Evolutionary conservation across 2,888 invertebrate species (phyloP), one percentile per base, ranked within the genome.

Genomic region (Chelonus formosanus): DNA sequence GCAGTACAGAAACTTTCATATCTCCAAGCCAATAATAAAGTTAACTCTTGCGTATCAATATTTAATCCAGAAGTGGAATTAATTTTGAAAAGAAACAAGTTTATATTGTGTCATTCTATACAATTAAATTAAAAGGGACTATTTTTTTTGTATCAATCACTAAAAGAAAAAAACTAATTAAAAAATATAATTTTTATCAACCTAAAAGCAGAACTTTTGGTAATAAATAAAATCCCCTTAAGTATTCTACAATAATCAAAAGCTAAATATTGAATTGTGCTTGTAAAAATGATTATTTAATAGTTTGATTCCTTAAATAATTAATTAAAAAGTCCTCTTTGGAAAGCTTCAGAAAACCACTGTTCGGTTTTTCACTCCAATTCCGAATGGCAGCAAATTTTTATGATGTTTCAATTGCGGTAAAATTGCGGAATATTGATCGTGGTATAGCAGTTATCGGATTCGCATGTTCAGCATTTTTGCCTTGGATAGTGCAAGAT

Each of bases 381-480:
- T 44, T 54, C 34, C 31, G 34, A 32, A 40, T 32, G 8, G 44
- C 45, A 58, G 47, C 57, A 58, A 36, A 47, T 59, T 47, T 59
- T 59, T 35, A 47, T 48, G 34, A 35, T 36, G 36, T 44, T 4
- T 35, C 35, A 50, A 36, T 59, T 48, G 58, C 58, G 47, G 35
- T 59, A 36, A 48, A 59, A 59, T 48, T 48, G 36, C 59, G 59
- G 48, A 59, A 47, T 63, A 68, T 73, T 71, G 71, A 73, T 73
- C 69, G 68, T 67, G 60, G 58, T 64, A 55, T 50, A 62, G 67
- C 69, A 70, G 71, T 73, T 73, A 65, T 57, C 69, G 72, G 71
- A 70, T 67, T 63, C 56, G 66, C 71, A 70, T 72, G 66, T 70
- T 73, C 69, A 69, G 71, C 70, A 67, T 54, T 62, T 53, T 62